Evolutionary conservation across 1,140 invertebrate species (phyloP).

Genomic region (Marisa cornuarietis): DNA sequence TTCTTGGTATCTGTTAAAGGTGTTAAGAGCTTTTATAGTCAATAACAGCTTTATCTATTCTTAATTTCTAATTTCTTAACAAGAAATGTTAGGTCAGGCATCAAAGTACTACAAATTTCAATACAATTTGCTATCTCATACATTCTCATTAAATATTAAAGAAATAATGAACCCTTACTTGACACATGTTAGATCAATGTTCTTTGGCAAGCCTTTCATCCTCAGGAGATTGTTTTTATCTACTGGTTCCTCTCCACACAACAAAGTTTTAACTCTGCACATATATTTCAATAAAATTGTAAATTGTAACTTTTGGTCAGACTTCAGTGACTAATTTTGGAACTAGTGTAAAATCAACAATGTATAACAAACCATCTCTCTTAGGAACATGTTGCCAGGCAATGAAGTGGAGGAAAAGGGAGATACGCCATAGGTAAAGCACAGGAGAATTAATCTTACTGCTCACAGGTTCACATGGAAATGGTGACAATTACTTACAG

Average conservation of each 20-base stretch:
- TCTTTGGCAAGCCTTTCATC: slow-evolving; percentile 26
- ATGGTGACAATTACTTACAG: too few relatives aligned
- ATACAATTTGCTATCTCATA: not conserved
- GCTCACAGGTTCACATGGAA: too few relatives aligned
- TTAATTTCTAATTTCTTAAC: not conserved
- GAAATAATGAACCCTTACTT: slow-evolving; percentile 19
- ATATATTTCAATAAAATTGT: too few relatives aligned
- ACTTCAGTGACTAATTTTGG: too few relatives aligned
- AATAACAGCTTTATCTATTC: not conserved
- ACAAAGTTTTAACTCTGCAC: slow-evolving; percentile 25
- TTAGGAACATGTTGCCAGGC: too few relatives aligned
- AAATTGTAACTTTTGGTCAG: too few relatives aligned
- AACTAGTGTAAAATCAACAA: too few relatives aligned
- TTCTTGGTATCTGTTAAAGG: slow-evolving; percentile 27
- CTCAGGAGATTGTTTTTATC: slow-evolving; percentile 18
- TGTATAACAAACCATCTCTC: too few relatives aligned
- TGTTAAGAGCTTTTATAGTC: not conserved
- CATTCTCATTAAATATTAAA: not conserved
- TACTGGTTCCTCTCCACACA: slow-evolving; percentile 23
- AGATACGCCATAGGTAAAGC: too few relatives aligned
- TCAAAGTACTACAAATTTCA: not conserved
- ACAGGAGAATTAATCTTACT: too few relatives aligned
- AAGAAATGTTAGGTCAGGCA: not conserved
- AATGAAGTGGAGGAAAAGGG: too few relatives aligned
- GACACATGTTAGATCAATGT: slow-evolving; percentile 29